A percentile compares a stretch with the other conserved stretches of the same genome.
Evolutionary conservation across 2,113 vertebrate species (phyloP).

Genomic region (Lethenteron reissneri): DNA sequence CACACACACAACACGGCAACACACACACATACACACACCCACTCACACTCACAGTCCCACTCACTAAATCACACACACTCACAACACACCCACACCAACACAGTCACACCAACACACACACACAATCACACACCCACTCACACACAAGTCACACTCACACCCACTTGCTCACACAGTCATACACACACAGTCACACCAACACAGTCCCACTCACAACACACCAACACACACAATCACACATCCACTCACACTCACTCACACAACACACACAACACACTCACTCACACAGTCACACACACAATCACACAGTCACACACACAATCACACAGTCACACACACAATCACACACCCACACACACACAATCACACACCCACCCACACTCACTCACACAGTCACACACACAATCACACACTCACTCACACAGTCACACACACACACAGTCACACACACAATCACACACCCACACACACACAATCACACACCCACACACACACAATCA

Average conservation of each 20-base stretch:
- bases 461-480: neutral
- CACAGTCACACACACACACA: neutral
- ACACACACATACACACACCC: neutral
- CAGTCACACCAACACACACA: neutral
- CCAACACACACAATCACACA: neutral
- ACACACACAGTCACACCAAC: too few species aligned
- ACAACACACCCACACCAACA: neutral
- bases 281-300: slow-evolving; percentile 1
- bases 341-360: neutral
- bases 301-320: neutral
- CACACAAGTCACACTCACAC: neutral
- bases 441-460: neutral
- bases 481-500: neutral
- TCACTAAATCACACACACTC: neutral
- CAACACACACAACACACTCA: neutral
- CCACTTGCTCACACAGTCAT: neutral
- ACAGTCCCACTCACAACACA: neutral
- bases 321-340: neutral
- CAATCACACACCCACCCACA: neutral
- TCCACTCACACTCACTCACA: neutral
- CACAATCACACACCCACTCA: neutral
- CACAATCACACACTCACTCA: neutral
- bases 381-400: neutral
- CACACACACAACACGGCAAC: neutral
- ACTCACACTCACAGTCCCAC: neutral